Conservation (phyloP, 1,140 invertebrate species). For the Apis laboriosa region DNA sequence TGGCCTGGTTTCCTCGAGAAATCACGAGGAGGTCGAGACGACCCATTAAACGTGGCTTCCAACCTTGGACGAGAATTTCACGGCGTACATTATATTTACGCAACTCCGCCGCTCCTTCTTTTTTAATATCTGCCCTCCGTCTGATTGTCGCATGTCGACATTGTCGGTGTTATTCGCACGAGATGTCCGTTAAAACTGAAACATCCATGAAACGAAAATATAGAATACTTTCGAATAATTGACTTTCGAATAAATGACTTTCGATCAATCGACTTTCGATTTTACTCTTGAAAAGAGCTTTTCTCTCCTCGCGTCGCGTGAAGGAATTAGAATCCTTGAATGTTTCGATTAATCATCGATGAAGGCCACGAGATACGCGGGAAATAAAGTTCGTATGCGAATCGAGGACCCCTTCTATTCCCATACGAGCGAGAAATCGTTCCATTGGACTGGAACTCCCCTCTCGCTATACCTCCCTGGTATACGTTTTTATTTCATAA, state of each 20-base stretch:
- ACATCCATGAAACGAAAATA: too few relatives aligned
- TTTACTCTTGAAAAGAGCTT: too few relatives aligned
- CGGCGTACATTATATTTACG: constrained; percentile 32
- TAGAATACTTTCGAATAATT: too few relatives aligned
- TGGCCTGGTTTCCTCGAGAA: constrained; percentile 29
- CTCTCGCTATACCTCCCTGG: not conserved
- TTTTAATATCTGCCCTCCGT: not conserved
- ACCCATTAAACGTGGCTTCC: constrained; percentile 28
- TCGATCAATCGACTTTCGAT: too few relatives aligned
- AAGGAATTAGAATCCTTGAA: too few relatives aligned
- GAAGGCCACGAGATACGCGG: too few relatives aligned
- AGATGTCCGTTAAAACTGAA: too few relatives aligned
- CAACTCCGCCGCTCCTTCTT: constrained; percentile 37
- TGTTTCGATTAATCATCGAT: too few relatives aligned
- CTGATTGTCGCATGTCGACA: not conserved
- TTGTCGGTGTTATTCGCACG: constrained; percentile 29
- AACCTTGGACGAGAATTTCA: constrained; percentile 59
- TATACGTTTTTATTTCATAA: constrained; percentile 34
- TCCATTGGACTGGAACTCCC: not conserved
- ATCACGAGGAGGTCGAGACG: not conserved
- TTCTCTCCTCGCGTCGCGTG: too few relatives aligned
- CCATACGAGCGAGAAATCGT: constrained; percentile 19
- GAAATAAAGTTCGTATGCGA: constrained; percentile 13
- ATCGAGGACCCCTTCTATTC: constrained; percentile 31
- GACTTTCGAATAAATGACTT: too few relatives aligned